These are phyloP conservation scores for Eilema depressum DNA, from an alignment of 2,888 invertebrate genomes.

Conservation along the genomic window DNA sequence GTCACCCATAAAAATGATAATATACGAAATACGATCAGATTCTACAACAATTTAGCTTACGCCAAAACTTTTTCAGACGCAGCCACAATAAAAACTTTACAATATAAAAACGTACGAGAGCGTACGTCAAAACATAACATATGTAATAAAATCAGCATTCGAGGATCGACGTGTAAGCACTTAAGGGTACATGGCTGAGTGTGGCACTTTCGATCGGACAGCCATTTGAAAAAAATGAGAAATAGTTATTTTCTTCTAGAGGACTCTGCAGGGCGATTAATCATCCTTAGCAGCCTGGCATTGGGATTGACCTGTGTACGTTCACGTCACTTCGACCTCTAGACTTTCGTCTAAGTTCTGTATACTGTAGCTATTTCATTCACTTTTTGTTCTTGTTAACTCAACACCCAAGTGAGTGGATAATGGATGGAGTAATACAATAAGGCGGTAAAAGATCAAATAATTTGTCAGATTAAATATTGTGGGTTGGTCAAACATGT, in stretches of 20 bases:
- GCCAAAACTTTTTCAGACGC: constrained; percentile 19
- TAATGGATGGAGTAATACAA: neutral
- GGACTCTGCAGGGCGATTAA: constrained; percentile 78
- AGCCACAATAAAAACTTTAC: constrained; percentile 18
- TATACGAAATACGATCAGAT: neutral
- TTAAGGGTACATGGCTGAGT: constrained; percentile 70
- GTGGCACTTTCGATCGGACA: constrained; percentile 75
- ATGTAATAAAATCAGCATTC: constrained; percentile 52
- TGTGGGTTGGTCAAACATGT: neutral
- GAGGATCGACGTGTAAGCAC: constrained; percentile 70
- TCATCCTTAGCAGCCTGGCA: constrained; percentile 76
- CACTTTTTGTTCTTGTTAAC: neutral
- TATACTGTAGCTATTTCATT: constrained; percentile 10
- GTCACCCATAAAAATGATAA: neutral
- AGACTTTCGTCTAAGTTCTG: constrained; percentile 57
- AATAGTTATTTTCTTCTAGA: constrained; percentile 79
- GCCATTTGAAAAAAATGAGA: constrained; percentile 81
- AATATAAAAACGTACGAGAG: constrained; percentile 18
- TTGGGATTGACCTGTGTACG: constrained; percentile 74
- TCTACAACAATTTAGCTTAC: constrained; percentile 26
- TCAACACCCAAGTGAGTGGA: neutral
- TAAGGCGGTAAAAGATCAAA: neutral
- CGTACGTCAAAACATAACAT: constrained; percentile 44
- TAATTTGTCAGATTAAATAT: too few relatives aligned
- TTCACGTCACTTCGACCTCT: constrained; percentile 56